These are phyloP conservation scores for Mola mola DNA, from an alignment of 2,113 vertebrate genomes.

Conservation along the genomic window DNA sequence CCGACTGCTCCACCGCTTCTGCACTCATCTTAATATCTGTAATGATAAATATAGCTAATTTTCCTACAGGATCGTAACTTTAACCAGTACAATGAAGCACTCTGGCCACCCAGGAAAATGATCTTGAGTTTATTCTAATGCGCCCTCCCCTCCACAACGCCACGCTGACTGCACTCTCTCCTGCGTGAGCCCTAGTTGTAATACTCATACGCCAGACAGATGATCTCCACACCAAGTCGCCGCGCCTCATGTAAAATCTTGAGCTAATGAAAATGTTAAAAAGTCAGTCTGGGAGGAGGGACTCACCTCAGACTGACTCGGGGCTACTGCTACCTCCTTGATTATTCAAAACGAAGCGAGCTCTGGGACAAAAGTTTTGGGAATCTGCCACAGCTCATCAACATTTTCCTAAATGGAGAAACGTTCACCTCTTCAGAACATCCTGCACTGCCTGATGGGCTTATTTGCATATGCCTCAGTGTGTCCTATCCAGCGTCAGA, in stretches of 20 bases:
- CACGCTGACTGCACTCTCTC: slow-evolving; percentile 37
- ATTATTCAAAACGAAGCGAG: slow-evolving; percentile 24
- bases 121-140: slow-evolving; percentile 91
- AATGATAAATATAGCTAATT: slow-evolving; percentile 89
- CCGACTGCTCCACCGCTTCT: slow-evolving; percentile 87
- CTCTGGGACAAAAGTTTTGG: slow-evolving; percentile 46
- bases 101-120: slow-evolving; percentile 83
- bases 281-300: background rate
- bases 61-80: slow-evolving; percentile 89
- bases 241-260: background rate
- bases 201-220: slow-evolving; percentile 87
- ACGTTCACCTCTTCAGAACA: slow-evolving; percentile 71
- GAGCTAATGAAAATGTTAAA: background rate
- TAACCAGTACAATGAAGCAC: slow-evolving; percentile 81
- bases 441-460: slow-evolving; percentile 54
- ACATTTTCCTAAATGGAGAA: slow-evolving; percentile 78
- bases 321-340: slow-evolving; percentile 1
- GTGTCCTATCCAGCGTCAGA: slow-evolving; percentile 83
- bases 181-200: slow-evolving; percentile 81
- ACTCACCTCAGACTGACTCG: slow-evolving; percentile 60
- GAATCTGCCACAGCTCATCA: slow-evolving; percentile 59
- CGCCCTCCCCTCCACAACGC: slow-evolving; percentile 62
- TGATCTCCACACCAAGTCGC: slow-evolving; percentile 23
- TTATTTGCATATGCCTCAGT: slow-evolving; percentile 88
- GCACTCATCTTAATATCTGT: slow-evolving; percentile 97